phyloP scores from a whole-genome alignment of 2,888 invertebrate genomes.

The Pycnomerus fuliginosus region DNA sequence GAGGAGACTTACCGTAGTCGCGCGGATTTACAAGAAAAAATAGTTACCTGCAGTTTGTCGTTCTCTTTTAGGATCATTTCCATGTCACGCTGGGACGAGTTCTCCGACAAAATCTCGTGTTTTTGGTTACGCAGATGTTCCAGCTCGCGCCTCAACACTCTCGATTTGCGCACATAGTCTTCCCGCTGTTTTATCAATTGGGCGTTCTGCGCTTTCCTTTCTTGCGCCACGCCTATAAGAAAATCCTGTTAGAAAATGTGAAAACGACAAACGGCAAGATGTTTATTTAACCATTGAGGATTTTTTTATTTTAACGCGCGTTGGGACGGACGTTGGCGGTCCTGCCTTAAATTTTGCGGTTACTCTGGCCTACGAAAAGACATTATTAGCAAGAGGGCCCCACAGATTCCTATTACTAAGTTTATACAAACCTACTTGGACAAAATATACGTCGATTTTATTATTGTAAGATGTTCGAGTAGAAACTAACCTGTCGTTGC shows the following conservation, averaged over 20 bases:
- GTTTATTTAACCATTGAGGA: slow-evolving; percentile 15
- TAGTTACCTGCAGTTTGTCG: slow-evolving; percentile 77
- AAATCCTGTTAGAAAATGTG: background rate
- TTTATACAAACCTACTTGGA: slow-evolving; percentile 13
- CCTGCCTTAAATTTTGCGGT: slow-evolving; percentile 6
- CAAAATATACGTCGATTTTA: too few relatives aligned
- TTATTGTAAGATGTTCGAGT: too few relatives aligned
- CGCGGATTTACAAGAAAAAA: slow-evolving; percentile 4
- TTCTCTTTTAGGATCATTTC: slow-evolving; percentile 80
- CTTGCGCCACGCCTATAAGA: slow-evolving; percentile 71
- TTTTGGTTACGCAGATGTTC: slow-evolving; percentile 77
- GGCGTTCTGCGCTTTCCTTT: slow-evolving; percentile 79
- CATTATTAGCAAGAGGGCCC: slow-evolving; percentile 10
- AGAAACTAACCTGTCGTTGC: too few relatives aligned
- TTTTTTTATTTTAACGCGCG: slow-evolving; percentile 3
- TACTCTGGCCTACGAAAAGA: slow-evolving; percentile 22
- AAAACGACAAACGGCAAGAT: slow-evolving; percentile 3
- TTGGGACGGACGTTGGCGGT: background rate
- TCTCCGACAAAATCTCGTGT: slow-evolving; percentile 71
- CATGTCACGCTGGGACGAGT: slow-evolving; percentile 68
- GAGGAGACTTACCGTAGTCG: background rate
- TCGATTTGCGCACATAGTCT: slow-evolving; percentile 76
- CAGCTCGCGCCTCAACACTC: slow-evolving; percentile 72
- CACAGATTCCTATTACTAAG: background rate
- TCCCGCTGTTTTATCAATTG: slow-evolving; percentile 78